These are phyloP conservation scores for Drosophila affinis DNA, from an alignment of 2,888 invertebrate species.

Conservation along the genomic window DNA sequence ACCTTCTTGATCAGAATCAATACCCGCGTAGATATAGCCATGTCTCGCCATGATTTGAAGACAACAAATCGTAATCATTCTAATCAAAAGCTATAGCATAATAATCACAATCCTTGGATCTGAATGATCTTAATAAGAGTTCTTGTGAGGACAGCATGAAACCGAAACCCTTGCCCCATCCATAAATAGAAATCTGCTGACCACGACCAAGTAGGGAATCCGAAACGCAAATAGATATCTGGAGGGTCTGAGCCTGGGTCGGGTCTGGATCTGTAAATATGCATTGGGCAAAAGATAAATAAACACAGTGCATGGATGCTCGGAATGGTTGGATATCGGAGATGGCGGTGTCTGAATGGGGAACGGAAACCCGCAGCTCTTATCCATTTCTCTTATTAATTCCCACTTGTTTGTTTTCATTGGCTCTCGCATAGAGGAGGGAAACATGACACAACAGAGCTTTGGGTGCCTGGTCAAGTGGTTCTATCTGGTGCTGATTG, in stretches of 20 bases:
- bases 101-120: too few relatives aligned
- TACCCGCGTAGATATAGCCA: too few relatives aligned
- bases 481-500: conserved; percentile 70
- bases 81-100: too few relatives aligned
- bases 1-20: too few relatives aligned
- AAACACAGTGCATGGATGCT: conserved; percentile 9
- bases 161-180: background rate
- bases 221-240: conserved; percentile 41
- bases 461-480: conserved; percentile 70
- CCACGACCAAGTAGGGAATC: conserved; percentile 18
- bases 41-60: too few relatives aligned
- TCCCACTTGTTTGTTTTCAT: conserved; percentile 25
- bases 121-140: too few relatives aligned
- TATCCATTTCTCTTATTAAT: conserved; percentile 25
- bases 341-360: background rate
- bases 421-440: conserved; percentile 36
- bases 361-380: background rate
- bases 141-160: too few relatives aligned
- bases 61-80: too few relatives aligned
- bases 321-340: background rate
- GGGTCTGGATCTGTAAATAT: conserved; percentile 34
- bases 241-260: conserved; percentile 22
- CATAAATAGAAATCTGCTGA: conserved; percentile 22
- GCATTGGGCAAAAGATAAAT: conserved; percentile 21
- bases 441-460: conserved; percentile 69